phyloP scores from a whole-genome alignment of 2,888 invertebrate genomes.

The Octonoba sinensis region DNA sequence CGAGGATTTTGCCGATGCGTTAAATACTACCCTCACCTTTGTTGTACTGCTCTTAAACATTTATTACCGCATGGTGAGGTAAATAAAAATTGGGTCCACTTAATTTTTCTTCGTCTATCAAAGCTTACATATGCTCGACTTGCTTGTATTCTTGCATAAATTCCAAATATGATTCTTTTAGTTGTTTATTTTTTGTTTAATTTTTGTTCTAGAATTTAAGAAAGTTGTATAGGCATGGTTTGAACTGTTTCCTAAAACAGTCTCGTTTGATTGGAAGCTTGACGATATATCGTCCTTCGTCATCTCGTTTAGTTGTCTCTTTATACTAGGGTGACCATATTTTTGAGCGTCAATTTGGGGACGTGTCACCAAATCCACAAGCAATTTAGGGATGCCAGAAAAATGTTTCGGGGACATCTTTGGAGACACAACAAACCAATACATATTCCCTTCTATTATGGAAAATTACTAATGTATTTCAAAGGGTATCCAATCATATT shows the following conservation, averaged over 20 bases:
- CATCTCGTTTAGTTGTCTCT: not conserved
- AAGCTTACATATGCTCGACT: not conserved
- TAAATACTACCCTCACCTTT: not conserved
- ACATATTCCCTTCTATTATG: no score
- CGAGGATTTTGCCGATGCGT: not conserved
- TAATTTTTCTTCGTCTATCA: no score
- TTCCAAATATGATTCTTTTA: not conserved
- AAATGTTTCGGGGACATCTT: no score
- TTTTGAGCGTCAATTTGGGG: no score
- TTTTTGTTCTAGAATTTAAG: not conserved
- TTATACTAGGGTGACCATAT: no score
- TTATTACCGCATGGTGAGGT: slow-evolving; percentile 1
- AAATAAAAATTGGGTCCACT: not conserved
- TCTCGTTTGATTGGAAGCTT: not conserved
- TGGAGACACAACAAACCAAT: no score
- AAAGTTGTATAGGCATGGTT: not conserved
- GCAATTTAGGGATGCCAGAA: no score
- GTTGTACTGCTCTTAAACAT: slow-evolving; percentile 1
- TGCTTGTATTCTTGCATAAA: not conserved
- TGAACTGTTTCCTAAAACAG: not conserved
- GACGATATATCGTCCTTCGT: not conserved
- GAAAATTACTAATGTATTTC: no score
- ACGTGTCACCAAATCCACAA: no score
- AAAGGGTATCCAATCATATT: no score
- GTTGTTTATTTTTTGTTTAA: not conserved